These are phyloP conservation scores for Ailurus styani DNA, from an alignment of 2,113 vertebrate genomes.

Conservation along the genomic window DNA sequence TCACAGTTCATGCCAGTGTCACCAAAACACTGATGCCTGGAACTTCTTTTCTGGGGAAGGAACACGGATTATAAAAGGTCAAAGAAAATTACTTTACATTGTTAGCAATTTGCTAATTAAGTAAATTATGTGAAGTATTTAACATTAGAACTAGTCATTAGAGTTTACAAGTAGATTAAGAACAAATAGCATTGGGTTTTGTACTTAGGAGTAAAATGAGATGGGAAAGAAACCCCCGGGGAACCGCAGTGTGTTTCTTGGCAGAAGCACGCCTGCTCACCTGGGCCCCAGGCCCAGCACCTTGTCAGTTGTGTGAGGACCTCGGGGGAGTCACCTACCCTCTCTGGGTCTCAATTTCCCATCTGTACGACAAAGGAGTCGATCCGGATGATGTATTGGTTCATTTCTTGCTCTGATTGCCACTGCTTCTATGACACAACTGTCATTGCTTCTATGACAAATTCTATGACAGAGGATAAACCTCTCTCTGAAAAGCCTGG, in stretches of 20 bases:
- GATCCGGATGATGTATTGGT: neutral
- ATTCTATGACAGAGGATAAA: neutral
- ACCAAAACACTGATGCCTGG: neutral
- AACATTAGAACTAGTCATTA: slow-evolving; percentile 44
- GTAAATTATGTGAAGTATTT: slow-evolving; percentile 41
- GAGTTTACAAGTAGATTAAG: slow-evolving; percentile 41
- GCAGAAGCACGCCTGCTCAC: accelerated
- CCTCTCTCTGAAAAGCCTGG: neutral
- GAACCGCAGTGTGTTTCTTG: neutral
- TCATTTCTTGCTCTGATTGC: neutral
- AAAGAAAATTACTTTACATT: slow-evolving; percentile 49
- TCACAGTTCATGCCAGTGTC: neutral
- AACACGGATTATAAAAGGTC: slow-evolving; percentile 27
- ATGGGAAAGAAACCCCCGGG: neutral
- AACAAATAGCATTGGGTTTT: slow-evolving; percentile 41
- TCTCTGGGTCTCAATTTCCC: neutral
- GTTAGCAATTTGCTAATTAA: slow-evolving; percentile 57
- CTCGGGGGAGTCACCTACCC: no score
- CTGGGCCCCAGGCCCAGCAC: neutral
- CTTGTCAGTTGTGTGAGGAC: neutral
- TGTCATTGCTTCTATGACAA: neutral
- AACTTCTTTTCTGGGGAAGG: neutral
- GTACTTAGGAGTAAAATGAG: slow-evolving; percentile 37
- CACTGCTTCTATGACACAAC: neutral
- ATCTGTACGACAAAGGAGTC: neutral